Conservation (phyloP, 2,888 invertebrate genomes). For the Metellina segmentata region DNA sequence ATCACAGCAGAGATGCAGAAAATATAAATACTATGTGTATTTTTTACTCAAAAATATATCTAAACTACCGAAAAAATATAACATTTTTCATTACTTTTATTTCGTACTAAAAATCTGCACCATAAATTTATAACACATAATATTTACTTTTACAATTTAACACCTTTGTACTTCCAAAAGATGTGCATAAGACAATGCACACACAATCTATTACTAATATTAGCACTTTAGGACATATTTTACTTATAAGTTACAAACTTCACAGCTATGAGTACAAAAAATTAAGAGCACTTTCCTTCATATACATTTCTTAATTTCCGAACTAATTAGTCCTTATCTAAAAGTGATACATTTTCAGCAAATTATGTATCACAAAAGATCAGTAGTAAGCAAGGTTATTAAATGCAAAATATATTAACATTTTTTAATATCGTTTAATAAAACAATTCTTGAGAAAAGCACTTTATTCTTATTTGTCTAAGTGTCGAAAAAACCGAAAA, state of each 20-base stretch:
- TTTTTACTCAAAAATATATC: slow-evolving; percentile 48
- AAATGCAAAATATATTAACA: no score
- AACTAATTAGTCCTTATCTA: background rate
- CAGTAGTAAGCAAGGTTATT: no score
- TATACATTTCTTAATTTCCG: slow-evolving; percentile 21
- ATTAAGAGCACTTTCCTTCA: background rate
- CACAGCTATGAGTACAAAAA: slow-evolving; percentile 7
- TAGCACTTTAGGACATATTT: slow-evolving; percentile 35
- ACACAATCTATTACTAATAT: slow-evolving; percentile 6
- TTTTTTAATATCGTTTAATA: no score
- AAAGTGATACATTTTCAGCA: no score
- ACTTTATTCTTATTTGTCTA: no score
- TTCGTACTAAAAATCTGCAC: slow-evolving; percentile 13
- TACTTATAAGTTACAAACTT: background rate
- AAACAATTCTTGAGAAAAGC: no score
- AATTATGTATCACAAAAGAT: no score
- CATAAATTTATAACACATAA: slow-evolving; percentile 47
- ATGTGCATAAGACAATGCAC: slow-evolving; percentile 22
- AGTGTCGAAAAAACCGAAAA: no score
- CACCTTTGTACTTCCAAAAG: slow-evolving; percentile 39
- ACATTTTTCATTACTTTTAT: slow-evolving; percentile 1
- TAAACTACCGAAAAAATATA: slow-evolving; percentile 29
- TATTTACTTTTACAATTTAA: slow-evolving; percentile 27
- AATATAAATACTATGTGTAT: slow-evolving; percentile 62
- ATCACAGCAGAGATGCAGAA: slow-evolving; percentile 69